phyloP scores from a whole-genome alignment of 2,888 invertebrate species.

The Ormyrus pomaceus region DNA sequence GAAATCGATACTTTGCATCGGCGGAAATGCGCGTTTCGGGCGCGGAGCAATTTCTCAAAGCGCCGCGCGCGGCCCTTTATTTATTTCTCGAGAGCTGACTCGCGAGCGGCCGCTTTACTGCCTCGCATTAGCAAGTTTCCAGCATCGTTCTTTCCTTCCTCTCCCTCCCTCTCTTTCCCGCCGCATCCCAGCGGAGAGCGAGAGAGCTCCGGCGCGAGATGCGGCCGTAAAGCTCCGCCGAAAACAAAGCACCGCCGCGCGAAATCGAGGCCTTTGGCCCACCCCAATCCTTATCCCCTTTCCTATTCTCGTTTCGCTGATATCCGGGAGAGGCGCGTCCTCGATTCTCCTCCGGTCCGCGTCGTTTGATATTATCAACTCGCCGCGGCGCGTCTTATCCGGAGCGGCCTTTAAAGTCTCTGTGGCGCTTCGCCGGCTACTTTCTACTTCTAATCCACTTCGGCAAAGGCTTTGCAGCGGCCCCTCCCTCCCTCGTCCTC shows the following conservation, averaged over 20 bases:
- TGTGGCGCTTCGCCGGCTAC: slow-evolving; percentile 2
- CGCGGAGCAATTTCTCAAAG: too few species aligned
- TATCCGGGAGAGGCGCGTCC: not conserved
- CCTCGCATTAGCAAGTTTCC: slow-evolving; percentile 28
- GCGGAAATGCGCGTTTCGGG: too few species aligned
- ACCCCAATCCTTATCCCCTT: too few species aligned
- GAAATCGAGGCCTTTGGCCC: too few species aligned
- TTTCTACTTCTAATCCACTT: slow-evolving; percentile 44
- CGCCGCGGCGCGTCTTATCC: not conserved
- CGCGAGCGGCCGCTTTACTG: not conserved
- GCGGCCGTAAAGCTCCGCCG: not conserved
- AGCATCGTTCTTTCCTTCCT: not conserved
- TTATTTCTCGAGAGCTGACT: not conserved
- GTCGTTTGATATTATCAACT: slow-evolving; percentile 24
- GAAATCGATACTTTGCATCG: too few species aligned
- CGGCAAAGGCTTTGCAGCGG: slow-evolving; percentile 26
- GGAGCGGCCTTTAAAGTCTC: not conserved
- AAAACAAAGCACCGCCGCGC: not conserved
- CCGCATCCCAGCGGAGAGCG: too few species aligned
- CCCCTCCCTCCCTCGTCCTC: too few species aligned
- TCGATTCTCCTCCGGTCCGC: not conserved
- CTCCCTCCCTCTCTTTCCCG: too few species aligned
- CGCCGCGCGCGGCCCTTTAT: too few species aligned
- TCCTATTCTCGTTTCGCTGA: not conserved
- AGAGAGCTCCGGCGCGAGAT: too few species aligned